Conservation (phyloP, 35 echinoderm and acorn worm species). For the Apostichopus japonicus region DNA sequence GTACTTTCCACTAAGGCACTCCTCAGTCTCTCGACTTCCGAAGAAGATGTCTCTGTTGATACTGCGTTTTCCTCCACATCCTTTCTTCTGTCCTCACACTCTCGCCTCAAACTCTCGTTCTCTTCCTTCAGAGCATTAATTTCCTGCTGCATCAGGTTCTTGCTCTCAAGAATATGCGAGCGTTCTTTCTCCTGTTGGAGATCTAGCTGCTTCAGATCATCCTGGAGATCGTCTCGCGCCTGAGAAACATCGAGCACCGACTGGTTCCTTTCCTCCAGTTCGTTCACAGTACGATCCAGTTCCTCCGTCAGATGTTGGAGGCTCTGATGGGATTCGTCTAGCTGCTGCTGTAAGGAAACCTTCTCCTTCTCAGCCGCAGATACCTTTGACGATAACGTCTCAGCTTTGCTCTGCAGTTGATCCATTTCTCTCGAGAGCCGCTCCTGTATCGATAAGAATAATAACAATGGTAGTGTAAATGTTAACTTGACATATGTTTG, state of each 20-base stretch:
- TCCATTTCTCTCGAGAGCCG: constrained; percentile 19
- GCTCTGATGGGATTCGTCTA: constrained; percentile 36
- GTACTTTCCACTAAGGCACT: constrained; percentile 14
- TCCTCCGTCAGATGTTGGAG: constrained; percentile 20
- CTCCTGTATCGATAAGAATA: constrained; percentile 23
- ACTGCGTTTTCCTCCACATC: constrained; percentile 24
- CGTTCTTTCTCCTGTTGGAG: constrained; percentile 64
- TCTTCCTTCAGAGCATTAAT: neutral
- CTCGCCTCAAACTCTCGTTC: constrained; percentile 1
- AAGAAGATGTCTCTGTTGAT: neutral
- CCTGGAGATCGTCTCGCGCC: constrained; percentile 18
- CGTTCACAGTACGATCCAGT: constrained; percentile 24
- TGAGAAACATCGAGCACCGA: constrained; percentile 57
- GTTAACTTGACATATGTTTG: too few species aligned
- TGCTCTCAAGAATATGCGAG: constrained; percentile 22
- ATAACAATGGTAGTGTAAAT: too few species aligned
- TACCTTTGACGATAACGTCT: constrained; percentile 1
- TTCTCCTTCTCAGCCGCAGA: neutral
- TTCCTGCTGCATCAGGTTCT: constrained; percentile 1
- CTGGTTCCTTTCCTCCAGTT: constrained; percentile 45
- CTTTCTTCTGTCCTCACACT: constrained; percentile 40
- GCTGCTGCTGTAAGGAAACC: constrained; percentile 32
- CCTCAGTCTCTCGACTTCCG: constrained; percentile 19
- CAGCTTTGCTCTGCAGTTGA: constrained; percentile 10
- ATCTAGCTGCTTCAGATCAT: constrained; percentile 63